Base-by-base conservation (phyloP, 2,797 vertebrate species). In the Gallinago solitaria region DNA sequence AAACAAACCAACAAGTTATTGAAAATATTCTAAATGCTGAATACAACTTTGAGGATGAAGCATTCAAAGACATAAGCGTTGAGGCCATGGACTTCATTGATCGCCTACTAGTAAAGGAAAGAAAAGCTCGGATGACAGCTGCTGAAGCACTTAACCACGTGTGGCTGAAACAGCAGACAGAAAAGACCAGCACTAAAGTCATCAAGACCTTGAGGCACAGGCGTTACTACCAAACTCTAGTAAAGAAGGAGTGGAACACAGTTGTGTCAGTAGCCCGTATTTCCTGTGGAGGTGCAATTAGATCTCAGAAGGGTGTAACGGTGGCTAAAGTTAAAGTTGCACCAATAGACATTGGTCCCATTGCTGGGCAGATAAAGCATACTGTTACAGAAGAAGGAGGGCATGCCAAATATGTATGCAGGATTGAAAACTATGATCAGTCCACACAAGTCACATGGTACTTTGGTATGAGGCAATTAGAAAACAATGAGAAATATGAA, bases 1-100 rank as follows among this genome's bases (percentile, higher is more conserved):
- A 99, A 98, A 99, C 99, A 93, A 99, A 99, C 96, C 99, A 99
- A 95, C 99, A 99, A 97, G 98, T 99, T 95, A 99, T 99, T 96
- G 99, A 99, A 97, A 99, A 99, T 97, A 99, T 99, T 96, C 99
- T 98, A 89, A 99, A 98, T 96, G 99, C 99, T 75, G 99, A 99
- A 95, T 99, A 99, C 95, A 99, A 96, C 95, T 99, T 99, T 87
- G 99, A 99, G 23, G 99, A 99, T 80, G 99, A 99, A 97, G 98
- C 98, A 92, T 99, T 99, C 96, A 99, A 98, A 96, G 98, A 99
- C 16, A 97, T 98, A 95, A 99, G 98, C 67, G 97, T 98, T 2
- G 99, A 99, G 94, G 98, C 99, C 89, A 97, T 99, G 95, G 99
- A 99, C 96, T 99, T 99, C 96, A 98, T 99, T 53, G 99, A 99